Evolutionary conservation across 2,888 invertebrate genomes (phyloP), one percentile per base, ranked within the genome.

Genomic region (Tupiocoris notatus): DNA sequence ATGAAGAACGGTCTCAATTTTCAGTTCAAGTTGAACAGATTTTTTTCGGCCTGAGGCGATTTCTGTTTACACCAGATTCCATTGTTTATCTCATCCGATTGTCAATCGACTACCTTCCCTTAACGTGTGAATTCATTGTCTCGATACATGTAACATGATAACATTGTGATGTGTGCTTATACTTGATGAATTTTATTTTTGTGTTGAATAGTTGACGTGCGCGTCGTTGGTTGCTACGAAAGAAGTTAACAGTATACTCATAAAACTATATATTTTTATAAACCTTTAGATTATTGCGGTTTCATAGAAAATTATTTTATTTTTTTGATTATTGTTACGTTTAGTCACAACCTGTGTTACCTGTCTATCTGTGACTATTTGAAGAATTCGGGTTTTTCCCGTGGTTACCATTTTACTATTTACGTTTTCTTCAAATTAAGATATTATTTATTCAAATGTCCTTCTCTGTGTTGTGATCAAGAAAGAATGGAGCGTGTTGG

Each of bases 221-320:
- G 39, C 58, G 59, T n/a, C n/a, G n/a, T 70, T 59, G 24, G 23
- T 70, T 59, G 23, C 68, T 58, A 63, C 20, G 21, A 70, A 70
- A 18, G 23, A 70, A 59, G 58, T 22, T 22, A 67, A 24, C 70
- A 59, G 70, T 70, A 59, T 70, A 70, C 25, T 70, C 70, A 24
- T 70, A 17, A 57, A 59, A 70, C 56, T 67, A 73, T 73, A 73
- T 73, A 61, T 73, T 73, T 73, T 61, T 61, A 73, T 18, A 63
- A 23, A 63, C 24, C 39, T 25, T 63, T 73, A 73, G 73, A 73
- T 73, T 73, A 62, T 73, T 73, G 62, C 62, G 25, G 73, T 61
- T 73, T 62, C 71, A 73, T 73, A 73, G 39, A 16, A n/a, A n/a
- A n/a, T n/a, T n/a, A n/a, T n/a, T n/a, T n/a, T n/a, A 62, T 73